Base-by-base conservation (phyloP, 2,888 invertebrate species). In the Dolichomitus sp. region DNA sequence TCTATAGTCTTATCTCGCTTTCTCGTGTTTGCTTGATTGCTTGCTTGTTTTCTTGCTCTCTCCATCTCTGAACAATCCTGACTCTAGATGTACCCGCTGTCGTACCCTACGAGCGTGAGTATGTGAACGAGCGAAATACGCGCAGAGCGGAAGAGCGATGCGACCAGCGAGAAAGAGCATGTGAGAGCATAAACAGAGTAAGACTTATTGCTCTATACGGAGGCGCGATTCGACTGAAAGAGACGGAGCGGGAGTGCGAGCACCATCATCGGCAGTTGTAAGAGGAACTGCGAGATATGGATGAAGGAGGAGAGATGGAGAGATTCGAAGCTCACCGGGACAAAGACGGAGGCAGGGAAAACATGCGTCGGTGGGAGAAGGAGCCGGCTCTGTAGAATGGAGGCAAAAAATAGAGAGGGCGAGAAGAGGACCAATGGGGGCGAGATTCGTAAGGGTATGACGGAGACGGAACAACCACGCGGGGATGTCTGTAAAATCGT, bases 71-170 rank as follows among this genome's bases (percentile, higher is more conserved):
- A 59, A 57, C 40, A 59, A 30, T 42, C 57, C 17, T 17, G 30
- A 17, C 33, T 11, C 9, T 17, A 77, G 48, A 65, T 59, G 65
- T n/a, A 57, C 14, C 14, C 14, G 3, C 57, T 54, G 54, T 50
- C 17, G 7, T 19, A 50, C 23, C 2, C 23, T 19, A 19, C 19
- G 3, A 17, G 6, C 19, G 11, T 19, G 19, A 57, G 72, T 72
- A 80, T 75, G 78, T 61, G 80, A 81, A 82, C 82, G 82, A n/a
- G 57, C n/a, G 23, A 52, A n/a, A 59, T 19, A 27, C 37, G n/a
- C 3, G 30, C 40, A 19, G 42, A 48, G 33, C 45, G 23, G 23
- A 23, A 1, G 23, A 23, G 23, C 23, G 23, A 23, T 23, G 23
- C 45, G 65, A 61, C 50, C 30, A 19, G 40, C 5, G 14, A 45